Conservation (phyloP, 2,888 invertebrate genomes). For the Carterocephalus palaemon region DNA sequence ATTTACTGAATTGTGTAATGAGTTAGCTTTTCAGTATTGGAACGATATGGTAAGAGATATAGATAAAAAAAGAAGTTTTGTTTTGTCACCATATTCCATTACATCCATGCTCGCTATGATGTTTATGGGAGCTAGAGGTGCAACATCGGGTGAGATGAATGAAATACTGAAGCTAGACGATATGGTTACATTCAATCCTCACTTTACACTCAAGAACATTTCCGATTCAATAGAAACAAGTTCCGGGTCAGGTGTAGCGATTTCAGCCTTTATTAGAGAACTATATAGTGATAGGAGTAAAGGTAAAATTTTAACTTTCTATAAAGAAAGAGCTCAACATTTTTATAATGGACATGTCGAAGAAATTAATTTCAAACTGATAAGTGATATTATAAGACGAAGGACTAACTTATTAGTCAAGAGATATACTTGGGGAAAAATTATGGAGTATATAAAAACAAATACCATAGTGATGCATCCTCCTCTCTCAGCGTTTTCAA, state of each 20-base stretch:
- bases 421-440: slow-evolving; percentile 86
- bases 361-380: slow-evolving; percentile 89
- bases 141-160: slow-evolving; percentile 94
- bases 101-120: slow-evolving; percentile 94
- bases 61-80: slow-evolving; percentile 86
- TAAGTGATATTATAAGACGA: slow-evolving; percentile 89
- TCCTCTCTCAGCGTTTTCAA: slow-evolving; percentile 88
- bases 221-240: slow-evolving; percentile 87
- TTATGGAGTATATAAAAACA: slow-evolving; percentile 86
- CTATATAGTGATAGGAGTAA: slow-evolving; percentile 89
- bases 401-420: slow-evolving; percentile 89
- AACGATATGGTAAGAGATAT: slow-evolving; percentile 83
- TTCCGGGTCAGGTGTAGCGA: slow-evolving; percentile 84
- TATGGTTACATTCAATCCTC: slow-evolving; percentile 94
- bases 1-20: slow-evolving; percentile 89
- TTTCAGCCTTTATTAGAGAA: slow-evolving; percentile 89
- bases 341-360: slow-evolving; percentile 93
- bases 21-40: slow-evolving; percentile 92
- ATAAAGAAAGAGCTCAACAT: slow-evolving; percentile 91
- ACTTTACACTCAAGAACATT: slow-evolving; percentile 90
- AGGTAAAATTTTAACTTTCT: slow-evolving; percentile 90
- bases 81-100: slow-evolving; percentile 90
- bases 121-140: slow-evolving; percentile 90
- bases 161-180: slow-evolving; percentile 90
- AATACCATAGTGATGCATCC: slow-evolving; percentile 85